Evolutionary conservation across 2,113 vertebrate genomes (phyloP).

Genomic region (Phyllostomus discolor): DNA sequence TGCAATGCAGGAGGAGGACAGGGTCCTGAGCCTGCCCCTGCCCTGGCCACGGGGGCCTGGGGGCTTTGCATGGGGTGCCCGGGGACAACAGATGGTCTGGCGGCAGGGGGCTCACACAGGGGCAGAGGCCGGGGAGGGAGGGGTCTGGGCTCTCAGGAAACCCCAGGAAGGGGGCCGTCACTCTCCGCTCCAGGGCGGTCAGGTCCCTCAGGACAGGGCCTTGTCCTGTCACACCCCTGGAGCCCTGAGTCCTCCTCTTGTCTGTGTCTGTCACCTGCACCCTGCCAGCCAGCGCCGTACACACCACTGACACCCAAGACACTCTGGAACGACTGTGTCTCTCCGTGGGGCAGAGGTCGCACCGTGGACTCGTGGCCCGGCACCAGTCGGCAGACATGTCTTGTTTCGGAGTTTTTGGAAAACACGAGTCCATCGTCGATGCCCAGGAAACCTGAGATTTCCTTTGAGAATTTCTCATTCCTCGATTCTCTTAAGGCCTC

Average conservation of each 20-base stretch:
- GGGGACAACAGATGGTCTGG: background rate
- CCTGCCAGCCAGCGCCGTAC: background rate
- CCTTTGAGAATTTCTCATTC: background rate
- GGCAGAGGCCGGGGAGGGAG: background rate
- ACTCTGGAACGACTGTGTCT: background rate
- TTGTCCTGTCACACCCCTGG: accelerated
- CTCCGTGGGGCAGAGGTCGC: background rate
- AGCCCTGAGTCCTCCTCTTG: background rate
- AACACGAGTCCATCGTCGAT: background rate
- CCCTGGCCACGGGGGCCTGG: too few relatives aligned
- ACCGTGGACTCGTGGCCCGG: accelerated
- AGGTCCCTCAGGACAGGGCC: background rate
- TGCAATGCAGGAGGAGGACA: background rate
- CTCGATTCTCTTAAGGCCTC: background rate
- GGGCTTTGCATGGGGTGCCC: too few relatives aligned
- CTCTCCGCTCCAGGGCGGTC: background rate
- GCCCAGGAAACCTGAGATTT: background rate
- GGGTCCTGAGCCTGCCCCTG: background rate
- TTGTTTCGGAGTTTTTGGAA: background rate
- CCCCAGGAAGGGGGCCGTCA: accelerated
- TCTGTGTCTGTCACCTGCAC: background rate
- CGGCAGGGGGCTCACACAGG: background rate
- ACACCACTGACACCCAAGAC: too few relatives aligned
- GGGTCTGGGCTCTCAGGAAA: background rate
- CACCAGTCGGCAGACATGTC: background rate